These are phyloP conservation scores for Plutella xylostella DNA, from an alignment of 2,888 invertebrate genomes.

Conservation along the genomic window DNA sequence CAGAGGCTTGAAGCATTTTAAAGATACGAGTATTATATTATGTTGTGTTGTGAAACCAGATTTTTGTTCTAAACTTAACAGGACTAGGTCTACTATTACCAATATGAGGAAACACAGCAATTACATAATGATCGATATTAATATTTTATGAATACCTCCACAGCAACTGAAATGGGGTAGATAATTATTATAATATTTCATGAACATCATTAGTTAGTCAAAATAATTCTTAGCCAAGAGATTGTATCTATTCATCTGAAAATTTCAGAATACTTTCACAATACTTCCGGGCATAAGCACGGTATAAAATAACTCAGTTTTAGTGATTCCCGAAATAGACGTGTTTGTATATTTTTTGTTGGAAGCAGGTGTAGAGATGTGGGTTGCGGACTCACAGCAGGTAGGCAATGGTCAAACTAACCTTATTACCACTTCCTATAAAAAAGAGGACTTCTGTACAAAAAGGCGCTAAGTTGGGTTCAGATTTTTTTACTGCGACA, in stretches of 20 bases:
- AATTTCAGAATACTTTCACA: background rate
- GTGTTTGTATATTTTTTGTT: slow-evolving; percentile 54
- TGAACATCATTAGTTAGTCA: too few relatives aligned
- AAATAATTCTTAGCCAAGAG: too few relatives aligned
- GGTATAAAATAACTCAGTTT: slow-evolving; percentile 3
- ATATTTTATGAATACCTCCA: too few relatives aligned
- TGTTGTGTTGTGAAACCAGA: too few relatives aligned
- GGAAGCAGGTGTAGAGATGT: slow-evolving; percentile 46
- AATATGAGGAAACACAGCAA: too few relatives aligned
- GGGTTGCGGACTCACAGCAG: slow-evolving; percentile 15
- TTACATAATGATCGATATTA: too few relatives aligned
- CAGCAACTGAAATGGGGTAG: too few relatives aligned
- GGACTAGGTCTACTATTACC: too few relatives aligned
- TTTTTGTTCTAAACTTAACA: too few relatives aligned
- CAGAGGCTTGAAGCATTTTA: too few relatives aligned
- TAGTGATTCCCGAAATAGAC: slow-evolving; percentile 36
- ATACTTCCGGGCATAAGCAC: background rate
- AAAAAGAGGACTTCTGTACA: slow-evolving; percentile 41
- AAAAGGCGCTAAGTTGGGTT: slow-evolving; percentile 27
- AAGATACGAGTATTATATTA: too few relatives aligned
- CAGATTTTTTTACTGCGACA: slow-evolving; percentile 22
- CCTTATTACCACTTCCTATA: slow-evolving; percentile 53
- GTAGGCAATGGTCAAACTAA: slow-evolving; percentile 43
- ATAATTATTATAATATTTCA: too few relatives aligned
- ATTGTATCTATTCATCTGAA: background rate